phyloP scores from a whole-genome alignment of 1,140 invertebrate species.

The Drosophila tropicalis region DNA sequence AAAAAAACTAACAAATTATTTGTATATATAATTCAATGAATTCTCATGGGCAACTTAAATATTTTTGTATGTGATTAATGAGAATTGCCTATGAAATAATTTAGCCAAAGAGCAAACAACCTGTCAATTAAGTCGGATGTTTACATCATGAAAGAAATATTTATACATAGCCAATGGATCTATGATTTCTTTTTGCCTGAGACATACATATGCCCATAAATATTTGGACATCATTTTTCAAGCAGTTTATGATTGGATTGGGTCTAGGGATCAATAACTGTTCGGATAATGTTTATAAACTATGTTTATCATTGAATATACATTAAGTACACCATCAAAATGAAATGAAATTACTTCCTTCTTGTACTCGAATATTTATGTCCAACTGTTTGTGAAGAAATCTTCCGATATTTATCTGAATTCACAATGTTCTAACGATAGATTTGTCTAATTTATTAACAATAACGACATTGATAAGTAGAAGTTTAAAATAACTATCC shows the following conservation, averaged over 20 bases:
- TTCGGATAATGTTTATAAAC: background rate
- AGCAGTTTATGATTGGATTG: conserved; percentile 4
- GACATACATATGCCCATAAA: conserved; percentile 11
- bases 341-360: too few species aligned
- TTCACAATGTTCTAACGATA: too few species aligned
- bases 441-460: too few species aligned
- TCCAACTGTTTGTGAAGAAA: too few species aligned
- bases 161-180: conserved; percentile 6
- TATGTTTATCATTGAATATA: too few species aligned
- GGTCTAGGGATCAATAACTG: too few species aligned
- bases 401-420: too few species aligned
- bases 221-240: conserved; percentile 12
- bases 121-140: conserved; percentile 11
- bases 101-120: conserved; percentile 10
- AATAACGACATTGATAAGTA: too few species aligned
- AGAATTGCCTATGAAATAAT: conserved; percentile 6
- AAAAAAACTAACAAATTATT: background rate
- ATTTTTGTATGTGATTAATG: conserved; percentile 1
- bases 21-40: background rate
- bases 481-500: too few species aligned
- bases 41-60: background rate
- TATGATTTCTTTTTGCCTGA: background rate
- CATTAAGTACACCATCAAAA: too few species aligned
- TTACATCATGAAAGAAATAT: conserved; percentile 12
- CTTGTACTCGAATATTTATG: background rate